Evolutionary conservation across 1,140 invertebrate genomes (phyloP), one percentile per base, ranked within the genome.

Genomic region (Brachionus asplanchnoidis): DNA sequence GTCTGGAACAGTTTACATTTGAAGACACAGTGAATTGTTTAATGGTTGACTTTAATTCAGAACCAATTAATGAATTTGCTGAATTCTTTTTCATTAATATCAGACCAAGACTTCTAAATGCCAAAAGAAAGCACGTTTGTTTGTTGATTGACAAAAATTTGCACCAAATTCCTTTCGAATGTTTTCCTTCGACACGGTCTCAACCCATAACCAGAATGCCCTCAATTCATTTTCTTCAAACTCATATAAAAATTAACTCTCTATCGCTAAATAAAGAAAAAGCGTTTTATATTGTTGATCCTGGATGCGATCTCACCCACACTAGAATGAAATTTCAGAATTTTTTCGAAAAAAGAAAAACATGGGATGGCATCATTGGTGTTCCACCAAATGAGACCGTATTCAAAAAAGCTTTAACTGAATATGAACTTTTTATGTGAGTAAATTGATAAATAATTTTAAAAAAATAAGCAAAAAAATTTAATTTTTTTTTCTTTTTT

Each of bases 211-310:
- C 53, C 17, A 12, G 79, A 65, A 82, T 82, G 79, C 79, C 79
- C 6, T 82, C 79, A 12, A 82, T 82, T 82, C 79, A 82, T 68
- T 82, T 82, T 17, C 28, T 82, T 40, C 53, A 82, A 82, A 65
- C 50, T 20, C 79, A 82, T 20, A 60, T 82, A 23, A 82, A 17
- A 82, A 82, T 82, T 20, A 82, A 82, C 26, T 42, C 53, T n/a
- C 17, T 82, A 36, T 68, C 32, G 17, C 23, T 82, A 36, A 68
- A 82, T 44, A 82, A 68, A 32, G 82, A 84, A 32, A 84, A 84
- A 68, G 82, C 20, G 2, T 84, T 75, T 17, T 84, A 84, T 78
- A 77, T 84, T 40, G 66, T 73, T 65, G 84, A 84, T 44, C 84
- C 84, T 40, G 84, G 68, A 12, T 46, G 53, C 28, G 84, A 84